A percentile compares a stretch with the other conserved stretches of the same genome.
Evolutionary conservation across 2,888 invertebrate species (phyloP).

Genomic region (Drosophila koepferae): DNA sequence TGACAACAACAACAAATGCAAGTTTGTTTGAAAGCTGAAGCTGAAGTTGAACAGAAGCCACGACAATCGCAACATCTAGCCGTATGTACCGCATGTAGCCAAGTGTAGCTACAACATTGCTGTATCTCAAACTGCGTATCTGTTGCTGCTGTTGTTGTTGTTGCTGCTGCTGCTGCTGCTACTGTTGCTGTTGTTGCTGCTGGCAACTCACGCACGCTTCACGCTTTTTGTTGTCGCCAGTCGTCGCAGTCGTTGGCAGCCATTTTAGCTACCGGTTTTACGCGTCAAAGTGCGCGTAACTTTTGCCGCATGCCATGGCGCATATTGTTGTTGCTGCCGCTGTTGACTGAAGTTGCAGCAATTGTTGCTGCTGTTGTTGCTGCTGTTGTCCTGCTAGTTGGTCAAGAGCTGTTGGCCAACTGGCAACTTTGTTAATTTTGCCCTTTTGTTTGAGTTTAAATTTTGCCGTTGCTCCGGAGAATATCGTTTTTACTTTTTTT

Average conservation of each 20-base stretch:
- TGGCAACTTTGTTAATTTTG: conserved; percentile 25
- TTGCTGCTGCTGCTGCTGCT: conserved; percentile 9
- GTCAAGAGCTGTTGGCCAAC: conserved; percentile 31
- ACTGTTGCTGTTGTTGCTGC: conserved; percentile 13
- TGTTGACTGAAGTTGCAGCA: conserved; percentile 37
- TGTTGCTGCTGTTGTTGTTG: conserved; percentile 22
- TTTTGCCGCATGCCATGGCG: conserved; percentile 73
- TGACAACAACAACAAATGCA: conserved; percentile 21
- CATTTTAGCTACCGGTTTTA: conserved; percentile 79
- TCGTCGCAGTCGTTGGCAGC: conserved; percentile 49
- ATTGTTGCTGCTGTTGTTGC: conserved; percentile 15
- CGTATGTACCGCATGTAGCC: conserved; percentile 52
- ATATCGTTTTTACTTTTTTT: not conserved
- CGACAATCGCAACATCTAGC: conserved; percentile 50
- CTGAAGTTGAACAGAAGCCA: conserved; percentile 10
- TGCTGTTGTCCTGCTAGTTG: conserved; percentile 7
- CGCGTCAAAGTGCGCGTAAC: conserved; percentile 77
- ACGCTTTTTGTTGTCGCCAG: conserved; percentile 44
- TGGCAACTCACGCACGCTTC: conserved; percentile 64
- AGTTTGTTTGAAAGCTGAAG: conserved; percentile 21
- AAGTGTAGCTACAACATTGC: conserved; percentile 70
- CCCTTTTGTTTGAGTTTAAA: conserved; percentile 31
- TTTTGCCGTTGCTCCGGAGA: conserved; percentile 4
- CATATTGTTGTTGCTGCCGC: conserved; percentile 45
- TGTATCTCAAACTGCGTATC: conserved; percentile 65